These are phyloP conservation scores for Cyrtodaria siliqua DNA, from an alignment of 2,888 invertebrate genomes.

Conservation along the genomic window DNA sequence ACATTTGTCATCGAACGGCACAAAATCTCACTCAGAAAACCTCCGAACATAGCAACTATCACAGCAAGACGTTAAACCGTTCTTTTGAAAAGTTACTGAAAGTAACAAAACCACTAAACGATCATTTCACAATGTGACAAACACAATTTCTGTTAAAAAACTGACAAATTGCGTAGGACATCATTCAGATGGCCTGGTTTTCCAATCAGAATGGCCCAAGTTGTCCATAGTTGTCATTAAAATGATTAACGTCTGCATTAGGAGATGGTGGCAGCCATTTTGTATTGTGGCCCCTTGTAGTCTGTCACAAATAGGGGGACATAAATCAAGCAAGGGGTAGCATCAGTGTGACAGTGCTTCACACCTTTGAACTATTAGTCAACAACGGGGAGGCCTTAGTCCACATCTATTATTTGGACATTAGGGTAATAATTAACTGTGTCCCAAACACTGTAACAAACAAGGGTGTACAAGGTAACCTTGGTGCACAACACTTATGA, in stretches of 20 bases:
- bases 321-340: constrained; percentile 54
- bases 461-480: no score
- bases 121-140: constrained; percentile 22
- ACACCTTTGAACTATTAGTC: constrained; percentile 53
- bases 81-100: not conserved
- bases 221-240: constrained; percentile 35
- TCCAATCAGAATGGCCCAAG: constrained; percentile 12
- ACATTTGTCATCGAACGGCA: constrained; percentile 2
- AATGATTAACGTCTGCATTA: constrained; percentile 56
- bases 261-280: constrained; percentile 50
- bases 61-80: constrained; percentile 7
- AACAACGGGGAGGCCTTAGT: constrained; percentile 32
- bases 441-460: no score
- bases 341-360: constrained; percentile 38
- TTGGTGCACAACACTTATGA: no score
- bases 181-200: constrained; percentile 10
- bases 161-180: constrained; percentile 20
- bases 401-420: constrained; percentile 27
- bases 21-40: not conserved
- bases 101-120: not conserved
- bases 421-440: constrained; percentile 26
- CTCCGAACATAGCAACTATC: constrained; percentile 24
- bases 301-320: constrained; percentile 35
- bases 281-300: constrained; percentile 40
- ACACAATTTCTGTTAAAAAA: constrained; percentile 12